phyloP scores from a whole-genome alignment of 2,113 vertebrate genomes.

The Grallaria varia region DNA sequence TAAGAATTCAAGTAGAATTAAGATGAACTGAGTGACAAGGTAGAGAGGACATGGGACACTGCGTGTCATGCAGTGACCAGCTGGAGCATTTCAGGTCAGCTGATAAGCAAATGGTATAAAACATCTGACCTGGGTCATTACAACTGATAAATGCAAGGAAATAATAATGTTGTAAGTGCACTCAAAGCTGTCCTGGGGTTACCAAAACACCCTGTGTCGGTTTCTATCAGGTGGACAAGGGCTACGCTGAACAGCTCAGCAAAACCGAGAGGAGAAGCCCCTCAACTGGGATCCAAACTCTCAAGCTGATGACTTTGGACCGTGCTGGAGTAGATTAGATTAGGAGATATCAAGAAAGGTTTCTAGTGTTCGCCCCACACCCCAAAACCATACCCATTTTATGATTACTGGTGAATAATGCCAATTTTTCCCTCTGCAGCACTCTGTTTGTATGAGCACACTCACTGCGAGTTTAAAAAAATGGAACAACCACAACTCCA shows the following conservation, averaged over 20 bases:
- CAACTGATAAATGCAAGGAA: neutral
- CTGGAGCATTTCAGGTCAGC: conserved; percentile 15
- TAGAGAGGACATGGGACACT: neutral
- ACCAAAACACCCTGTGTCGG: rapidly evolving
- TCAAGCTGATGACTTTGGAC: neutral
- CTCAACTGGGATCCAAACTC: neutral
- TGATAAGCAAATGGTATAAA: neutral
- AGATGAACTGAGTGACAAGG: conserved; percentile 6
- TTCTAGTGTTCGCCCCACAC: neutral
- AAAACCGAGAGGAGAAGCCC: neutral
- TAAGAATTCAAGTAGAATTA: neutral
- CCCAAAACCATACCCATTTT: neutral
- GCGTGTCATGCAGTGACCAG: neutral
- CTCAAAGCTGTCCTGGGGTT: neutral
- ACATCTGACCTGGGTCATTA: neutral
- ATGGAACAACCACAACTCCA: neutral
- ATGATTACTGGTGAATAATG: neutral
- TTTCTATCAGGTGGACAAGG: neutral
- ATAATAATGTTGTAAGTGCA: neutral
- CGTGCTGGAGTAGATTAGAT: neutral
- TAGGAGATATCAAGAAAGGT: neutral
- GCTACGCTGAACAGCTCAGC: neutral
- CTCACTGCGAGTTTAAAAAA: neutral
- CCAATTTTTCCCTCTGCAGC: neutral
- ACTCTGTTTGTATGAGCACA: neutral